phyloP scores from a whole-genome alignment of 1,140 invertebrate species.

The Listronotus oregonensis region DNA sequence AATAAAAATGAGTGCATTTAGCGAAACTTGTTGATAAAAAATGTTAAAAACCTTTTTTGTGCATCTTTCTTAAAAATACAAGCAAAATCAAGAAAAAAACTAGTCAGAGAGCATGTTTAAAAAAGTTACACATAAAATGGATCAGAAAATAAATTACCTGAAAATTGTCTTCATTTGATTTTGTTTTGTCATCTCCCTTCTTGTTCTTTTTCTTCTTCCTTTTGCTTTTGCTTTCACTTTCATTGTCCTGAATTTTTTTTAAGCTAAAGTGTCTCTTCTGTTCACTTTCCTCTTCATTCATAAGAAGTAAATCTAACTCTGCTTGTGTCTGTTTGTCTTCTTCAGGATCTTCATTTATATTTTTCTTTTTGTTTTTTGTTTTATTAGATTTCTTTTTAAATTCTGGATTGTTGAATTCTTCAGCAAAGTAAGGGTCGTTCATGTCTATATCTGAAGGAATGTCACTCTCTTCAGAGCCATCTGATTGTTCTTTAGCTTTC shows the following conservation, averaged over 20 bases:
- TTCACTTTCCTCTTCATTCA: constrained; percentile 72
- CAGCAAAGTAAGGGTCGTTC: constrained; percentile 83
- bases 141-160: constrained; percentile 19
- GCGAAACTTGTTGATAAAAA: constrained; percentile 12
- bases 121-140: too few relatives aligned
- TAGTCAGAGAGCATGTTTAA: too few relatives aligned
- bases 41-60: neutral
- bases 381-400: constrained; percentile 61
- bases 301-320: constrained; percentile 78
- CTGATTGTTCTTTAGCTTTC: constrained; percentile 47
- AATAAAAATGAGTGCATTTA: constrained; percentile 7
- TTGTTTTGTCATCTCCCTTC: constrained; percentile 64
- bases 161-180: constrained; percentile 67
- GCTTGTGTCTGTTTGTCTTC: constrained; percentile 61
- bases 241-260: constrained; percentile 78
- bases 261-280: constrained; percentile 82
- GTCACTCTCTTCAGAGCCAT: constrained; percentile 60
- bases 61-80: too few relatives aligned
- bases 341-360: constrained; percentile 45
- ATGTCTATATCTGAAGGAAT: constrained; percentile 79
- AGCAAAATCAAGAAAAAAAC: too few relatives aligned
- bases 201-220: constrained; percentile 69
- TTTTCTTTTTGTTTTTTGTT: constrained; percentile 63
- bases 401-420: constrained; percentile 71
- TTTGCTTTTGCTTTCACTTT: constrained; percentile 67